phyloP scores from a whole-genome alignment of 2,888 invertebrate species.

The Trachelus iudaicus region DNA sequence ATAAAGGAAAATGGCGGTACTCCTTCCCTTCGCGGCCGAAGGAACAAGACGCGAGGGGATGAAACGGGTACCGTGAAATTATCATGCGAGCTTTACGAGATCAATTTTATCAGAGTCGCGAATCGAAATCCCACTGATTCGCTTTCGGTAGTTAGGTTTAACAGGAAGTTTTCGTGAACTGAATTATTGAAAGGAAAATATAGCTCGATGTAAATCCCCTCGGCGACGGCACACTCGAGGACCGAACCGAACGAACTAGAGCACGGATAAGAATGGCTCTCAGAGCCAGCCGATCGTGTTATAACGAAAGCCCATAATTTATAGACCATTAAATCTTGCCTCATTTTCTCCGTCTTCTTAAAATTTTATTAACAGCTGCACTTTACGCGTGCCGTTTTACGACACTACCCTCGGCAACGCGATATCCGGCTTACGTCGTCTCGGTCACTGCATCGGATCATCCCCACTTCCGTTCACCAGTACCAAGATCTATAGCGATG shows the following conservation, averaged over 20 bases:
- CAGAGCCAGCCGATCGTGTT: not conserved
- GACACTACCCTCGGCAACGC: conserved; percentile 9
- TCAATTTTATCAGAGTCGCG: not conserved
- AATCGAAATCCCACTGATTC: not conserved
- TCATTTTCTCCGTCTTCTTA: conserved; percentile 30
- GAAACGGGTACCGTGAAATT: not conserved
- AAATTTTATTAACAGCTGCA: conserved; percentile 38
- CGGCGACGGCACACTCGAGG: not conserved
- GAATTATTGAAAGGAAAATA: not conserved
- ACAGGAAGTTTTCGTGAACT: not conserved
- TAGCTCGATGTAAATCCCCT: not conserved
- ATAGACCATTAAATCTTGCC: conserved; percentile 34
- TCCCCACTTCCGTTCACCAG: not conserved
- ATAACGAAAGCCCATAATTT: conserved; percentile 28
- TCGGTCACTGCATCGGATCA: not conserved
- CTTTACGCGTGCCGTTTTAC: conserved; percentile 25
- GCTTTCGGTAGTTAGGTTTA: not conserved
- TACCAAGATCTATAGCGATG: not conserved
- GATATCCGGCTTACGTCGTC: not conserved
- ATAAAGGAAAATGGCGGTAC: not conserved
- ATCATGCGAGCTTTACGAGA: not conserved
- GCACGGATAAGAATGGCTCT: not conserved
- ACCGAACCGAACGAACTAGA: not conserved
- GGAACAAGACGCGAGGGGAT: not conserved
- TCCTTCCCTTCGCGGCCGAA: not conserved